Conservation (phyloP, 2,888 invertebrate species). For the Alloplasta piceator region DNA sequence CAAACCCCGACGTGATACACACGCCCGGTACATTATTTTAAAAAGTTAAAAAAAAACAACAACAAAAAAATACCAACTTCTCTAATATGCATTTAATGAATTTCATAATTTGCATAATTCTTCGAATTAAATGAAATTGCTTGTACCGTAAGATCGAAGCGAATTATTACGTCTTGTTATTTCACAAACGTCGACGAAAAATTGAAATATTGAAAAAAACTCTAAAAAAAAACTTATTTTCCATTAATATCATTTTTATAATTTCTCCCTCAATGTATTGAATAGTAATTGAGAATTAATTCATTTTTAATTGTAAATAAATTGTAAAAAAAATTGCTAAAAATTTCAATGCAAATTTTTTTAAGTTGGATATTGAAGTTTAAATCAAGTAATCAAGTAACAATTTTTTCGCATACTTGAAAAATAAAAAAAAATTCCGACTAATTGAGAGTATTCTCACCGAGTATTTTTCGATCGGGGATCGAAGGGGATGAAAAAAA, state of each 20-base stretch:
- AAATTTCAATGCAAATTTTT: background rate
- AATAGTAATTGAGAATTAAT: too few relatives aligned
- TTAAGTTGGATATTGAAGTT: too few relatives aligned
- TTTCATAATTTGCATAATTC: slow-evolving; percentile 27
- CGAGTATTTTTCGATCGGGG: slow-evolving; percentile 11
- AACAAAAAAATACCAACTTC: background rate
- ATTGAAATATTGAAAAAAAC: background rate
- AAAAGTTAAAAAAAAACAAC: background rate
- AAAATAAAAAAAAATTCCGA: too few relatives aligned
- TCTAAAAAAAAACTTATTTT: background rate
- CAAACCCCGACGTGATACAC: slow-evolving; percentile 68
- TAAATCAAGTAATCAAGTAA: too few relatives aligned
- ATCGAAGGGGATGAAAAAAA: slow-evolving; percentile 20
- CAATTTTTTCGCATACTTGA: too few relatives aligned
- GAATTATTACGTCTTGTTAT: background rate
- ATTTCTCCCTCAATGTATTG: background rate
- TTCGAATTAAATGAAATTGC: slow-evolving; percentile 16
- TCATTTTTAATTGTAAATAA: background rate
- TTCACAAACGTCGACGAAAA: background rate
- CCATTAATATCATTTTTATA: background rate
- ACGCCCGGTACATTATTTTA: slow-evolving; percentile 38
- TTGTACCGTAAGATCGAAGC: background rate
- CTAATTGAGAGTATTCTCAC: background rate
- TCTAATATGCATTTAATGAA: slow-evolving; percentile 31
- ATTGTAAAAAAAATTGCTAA: background rate